Evolutionary conservation across 2,797 vertebrate species (phyloP).

Genomic region (Rhinichthys osculus): DNA sequence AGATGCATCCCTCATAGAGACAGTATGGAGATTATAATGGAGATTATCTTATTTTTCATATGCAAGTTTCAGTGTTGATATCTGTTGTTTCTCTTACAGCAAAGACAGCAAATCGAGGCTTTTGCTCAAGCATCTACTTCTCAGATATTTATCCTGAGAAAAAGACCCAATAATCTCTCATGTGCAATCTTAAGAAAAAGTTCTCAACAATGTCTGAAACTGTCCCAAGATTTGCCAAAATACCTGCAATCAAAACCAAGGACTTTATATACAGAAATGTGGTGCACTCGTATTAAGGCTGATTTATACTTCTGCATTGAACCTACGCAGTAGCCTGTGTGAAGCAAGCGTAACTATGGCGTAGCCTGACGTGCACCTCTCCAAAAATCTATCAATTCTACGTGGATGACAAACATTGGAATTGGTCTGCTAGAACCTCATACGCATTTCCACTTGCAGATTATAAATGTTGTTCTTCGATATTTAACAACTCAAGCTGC

Average conservation of each 20-base stretch:
- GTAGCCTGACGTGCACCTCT: no score
- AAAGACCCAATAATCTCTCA: neutral
- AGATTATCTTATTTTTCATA: neutral
- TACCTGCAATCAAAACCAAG: neutral
- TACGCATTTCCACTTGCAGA: no score
- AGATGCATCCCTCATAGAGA: conserved; percentile 31
- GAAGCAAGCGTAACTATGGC: no score
- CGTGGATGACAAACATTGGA: no score
- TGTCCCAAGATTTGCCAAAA: neutral
- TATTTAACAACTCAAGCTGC: no score
- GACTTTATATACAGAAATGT: no score
- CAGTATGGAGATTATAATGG: neutral
- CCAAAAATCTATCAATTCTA: no score
- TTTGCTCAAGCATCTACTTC: neutral
- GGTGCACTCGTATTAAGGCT: no score
- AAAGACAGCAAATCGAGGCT: neutral
- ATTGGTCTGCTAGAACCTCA: no score
- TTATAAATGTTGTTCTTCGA: no score
- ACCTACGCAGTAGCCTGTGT: no score
- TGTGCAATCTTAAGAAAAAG: neutral
- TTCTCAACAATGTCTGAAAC: neutral
- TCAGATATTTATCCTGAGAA: neutral
- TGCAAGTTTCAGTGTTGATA: neutral
- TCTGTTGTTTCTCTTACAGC: neutral
- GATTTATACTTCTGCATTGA: no score